These are phyloP conservation scores for Tenthredo distinguenda DNA, from an alignment of 2,888 invertebrate species.

Conservation along the genomic window DNA sequence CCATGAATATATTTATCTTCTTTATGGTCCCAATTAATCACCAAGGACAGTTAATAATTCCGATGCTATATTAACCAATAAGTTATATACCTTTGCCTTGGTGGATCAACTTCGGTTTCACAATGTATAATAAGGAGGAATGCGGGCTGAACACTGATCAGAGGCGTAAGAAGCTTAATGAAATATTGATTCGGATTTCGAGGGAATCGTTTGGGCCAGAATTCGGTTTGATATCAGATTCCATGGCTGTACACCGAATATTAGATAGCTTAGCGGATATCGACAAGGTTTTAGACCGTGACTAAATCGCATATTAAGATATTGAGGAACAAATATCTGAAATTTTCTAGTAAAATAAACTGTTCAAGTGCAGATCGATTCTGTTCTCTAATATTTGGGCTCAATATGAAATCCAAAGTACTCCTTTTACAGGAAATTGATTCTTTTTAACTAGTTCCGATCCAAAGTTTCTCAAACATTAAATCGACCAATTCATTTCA, in stretches of 20 bases:
- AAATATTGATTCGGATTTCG: neutral
- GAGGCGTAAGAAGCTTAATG: neutral
- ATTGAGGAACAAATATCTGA: constrained; percentile 21
- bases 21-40: constrained; percentile 26
- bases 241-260: neutral
- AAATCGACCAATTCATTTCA: neutral
- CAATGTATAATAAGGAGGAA: constrained; percentile 6
- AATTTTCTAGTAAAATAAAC: neutral
- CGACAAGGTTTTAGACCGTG: constrained; percentile 43
- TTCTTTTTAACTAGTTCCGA: neutral
- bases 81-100: neutral
- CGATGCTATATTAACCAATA: neutral
- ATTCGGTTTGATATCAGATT: constrained; percentile 11
- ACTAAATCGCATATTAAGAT: constrained; percentile 5
- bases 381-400: neutral
- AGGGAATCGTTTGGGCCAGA: neutral
- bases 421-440: neutral
- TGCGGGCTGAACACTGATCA: neutral
- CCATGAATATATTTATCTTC: constrained; percentile 1
- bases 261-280: neutral
- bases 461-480: neutral
- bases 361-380: neutral
- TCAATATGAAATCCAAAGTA: neutral
- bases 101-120: constrained; percentile 8
- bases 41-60: constrained; percentile 21